phyloP scores from a whole-genome alignment of 2,113 vertebrate genomes.

The Pungitius pungitius region DNA sequence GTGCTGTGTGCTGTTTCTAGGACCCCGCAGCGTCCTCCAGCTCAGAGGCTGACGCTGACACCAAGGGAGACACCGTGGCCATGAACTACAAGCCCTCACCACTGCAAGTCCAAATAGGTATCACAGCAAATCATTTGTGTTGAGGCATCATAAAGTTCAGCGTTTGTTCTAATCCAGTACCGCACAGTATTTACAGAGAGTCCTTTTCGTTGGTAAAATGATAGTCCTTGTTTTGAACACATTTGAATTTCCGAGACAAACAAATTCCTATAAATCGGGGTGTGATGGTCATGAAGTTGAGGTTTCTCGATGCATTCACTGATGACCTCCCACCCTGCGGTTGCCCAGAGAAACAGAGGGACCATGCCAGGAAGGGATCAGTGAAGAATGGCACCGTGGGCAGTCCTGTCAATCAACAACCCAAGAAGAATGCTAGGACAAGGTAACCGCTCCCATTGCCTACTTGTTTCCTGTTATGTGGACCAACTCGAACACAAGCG shows the following conservation, averaged over 20 bases:
- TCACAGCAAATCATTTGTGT: background rate
- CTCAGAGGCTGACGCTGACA: constrained; percentile 87
- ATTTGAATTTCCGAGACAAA: background rate
- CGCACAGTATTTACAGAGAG: background rate
- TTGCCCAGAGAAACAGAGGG: constrained; percentile 94
- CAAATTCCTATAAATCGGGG: background rate
- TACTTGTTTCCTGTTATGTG: constrained; percentile 14
- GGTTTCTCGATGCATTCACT: constrained; percentile 22
- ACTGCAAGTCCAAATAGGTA: constrained; percentile 96
- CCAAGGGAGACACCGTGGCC: constrained; percentile 90
- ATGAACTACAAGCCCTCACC: constrained; percentile 97
- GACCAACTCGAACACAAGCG: constrained; percentile 19
- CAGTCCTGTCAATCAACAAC: constrained; percentile 97
- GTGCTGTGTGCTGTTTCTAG: constrained; percentile 65
- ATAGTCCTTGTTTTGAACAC: background rate
- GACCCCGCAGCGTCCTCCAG: constrained; percentile 89
- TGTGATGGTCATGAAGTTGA: background rate
- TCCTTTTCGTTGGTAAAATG: background rate
- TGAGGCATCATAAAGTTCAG: background rate
- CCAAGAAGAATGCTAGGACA: constrained; percentile 98
- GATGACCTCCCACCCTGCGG: constrained; percentile 68
- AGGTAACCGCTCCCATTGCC: constrained; percentile 80
- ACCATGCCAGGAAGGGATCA: constrained; percentile 93
- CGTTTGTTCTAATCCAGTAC: background rate
- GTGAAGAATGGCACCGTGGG: constrained; percentile 94